A percentile compares a stretch with the other conserved stretches of the same genome.
Evolutionary conservation across 2,888 invertebrate species (phyloP).

Genomic region (Nomada ruficornis): DNA sequence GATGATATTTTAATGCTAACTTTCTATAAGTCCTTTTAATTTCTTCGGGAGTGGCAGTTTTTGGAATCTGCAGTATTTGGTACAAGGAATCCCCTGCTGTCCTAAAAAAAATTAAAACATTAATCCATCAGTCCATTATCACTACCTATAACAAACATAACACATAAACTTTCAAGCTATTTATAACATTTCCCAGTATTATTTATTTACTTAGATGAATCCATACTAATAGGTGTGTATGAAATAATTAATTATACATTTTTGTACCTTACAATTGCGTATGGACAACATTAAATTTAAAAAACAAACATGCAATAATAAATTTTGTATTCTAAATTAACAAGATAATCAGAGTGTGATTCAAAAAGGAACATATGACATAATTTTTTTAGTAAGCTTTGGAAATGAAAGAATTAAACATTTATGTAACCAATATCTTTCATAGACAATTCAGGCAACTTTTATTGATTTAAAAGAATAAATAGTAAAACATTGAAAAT

Average conservation of each 20-base stretch:
- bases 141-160: background rate
- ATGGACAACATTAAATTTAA: background rate
- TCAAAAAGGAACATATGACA: background rate
- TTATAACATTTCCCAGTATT: no score
- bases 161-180: no score
- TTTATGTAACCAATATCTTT: background rate
- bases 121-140: slow-evolving; percentile 8
- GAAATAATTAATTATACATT: background rate
- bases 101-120: slow-evolving; percentile 83
- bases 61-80: slow-evolving; percentile 94
- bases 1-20: slow-evolving; percentile 96
- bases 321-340: background rate
- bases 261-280: no score
- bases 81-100: slow-evolving; percentile 97
- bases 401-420: background rate
- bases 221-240: background rate
- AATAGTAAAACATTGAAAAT: background rate
- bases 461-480: no score
- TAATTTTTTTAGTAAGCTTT: background rate
- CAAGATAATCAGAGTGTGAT: background rate
- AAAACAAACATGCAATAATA: background rate
- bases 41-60: slow-evolving; percentile 97
- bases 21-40: slow-evolving; percentile 98
- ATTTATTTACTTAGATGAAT: background rate
- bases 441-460: no score